phyloP scores from a whole-genome alignment of 2,113 vertebrate species.

The Gymnobelideus leadbeateri region DNA sequence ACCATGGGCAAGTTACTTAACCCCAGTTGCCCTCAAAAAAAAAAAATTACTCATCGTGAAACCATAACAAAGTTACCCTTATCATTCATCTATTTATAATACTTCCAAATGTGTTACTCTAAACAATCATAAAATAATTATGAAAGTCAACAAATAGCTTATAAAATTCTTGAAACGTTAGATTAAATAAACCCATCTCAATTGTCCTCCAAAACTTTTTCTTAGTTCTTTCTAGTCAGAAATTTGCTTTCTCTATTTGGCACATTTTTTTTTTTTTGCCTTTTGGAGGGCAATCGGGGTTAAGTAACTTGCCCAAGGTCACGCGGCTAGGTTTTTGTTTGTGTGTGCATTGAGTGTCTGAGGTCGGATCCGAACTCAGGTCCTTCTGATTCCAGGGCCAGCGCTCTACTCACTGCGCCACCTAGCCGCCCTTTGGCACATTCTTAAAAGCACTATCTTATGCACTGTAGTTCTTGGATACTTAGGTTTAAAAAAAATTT shows the following conservation, averaged over 20 bases:
- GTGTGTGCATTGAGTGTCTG: no score
- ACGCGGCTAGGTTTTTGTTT: no score
- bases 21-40: no score
- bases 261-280: no score
- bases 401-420: no score
- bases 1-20: no score
- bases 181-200: constrained; percentile 36
- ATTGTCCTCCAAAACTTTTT: constrained; percentile 49
- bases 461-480: no score
- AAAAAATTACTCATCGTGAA: constrained; percentile 44
- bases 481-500: not conserved
- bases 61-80: constrained; percentile 12
- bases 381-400: no score
- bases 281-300: no score
- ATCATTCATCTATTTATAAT: not conserved
- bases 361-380: no score
- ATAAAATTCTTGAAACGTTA: constrained; percentile 23
- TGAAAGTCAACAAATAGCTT: constrained; percentile 33
- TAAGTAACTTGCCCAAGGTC: no score
- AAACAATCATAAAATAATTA: not conserved
- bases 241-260: not conserved
- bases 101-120: constrained; percentile 3
- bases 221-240: not conserved
- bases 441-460: not conserved
- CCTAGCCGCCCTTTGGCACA: no score